Conservation (phyloP, 2,797 vertebrate species). For the Hozukius guyotensis region DNA sequence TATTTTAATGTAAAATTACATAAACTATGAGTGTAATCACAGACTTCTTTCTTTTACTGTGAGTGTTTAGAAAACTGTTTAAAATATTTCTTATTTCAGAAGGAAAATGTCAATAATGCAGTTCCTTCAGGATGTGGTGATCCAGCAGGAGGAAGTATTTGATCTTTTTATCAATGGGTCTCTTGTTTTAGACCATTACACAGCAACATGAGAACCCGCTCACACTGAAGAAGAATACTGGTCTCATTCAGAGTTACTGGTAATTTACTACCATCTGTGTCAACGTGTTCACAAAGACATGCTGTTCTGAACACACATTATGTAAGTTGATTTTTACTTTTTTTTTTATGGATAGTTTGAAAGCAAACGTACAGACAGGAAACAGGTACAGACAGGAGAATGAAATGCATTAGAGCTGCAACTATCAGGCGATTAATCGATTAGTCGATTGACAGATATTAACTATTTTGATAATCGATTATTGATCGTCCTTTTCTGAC, state of each 20-base stretch:
- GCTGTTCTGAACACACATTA: not conserved
- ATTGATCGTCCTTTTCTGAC: not conserved
- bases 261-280: not conserved
- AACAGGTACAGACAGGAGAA: not conserved
- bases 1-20: not conserved
- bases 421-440: not conserved
- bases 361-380: not conserved
- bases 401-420: not conserved
- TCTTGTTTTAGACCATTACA: constrained; percentile 10
- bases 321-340: not conserved
- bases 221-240: constrained; percentile 1
- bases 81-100: not conserved
- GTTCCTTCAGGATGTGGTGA: not conserved
- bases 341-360: not conserved
- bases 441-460: not conserved
- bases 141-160: constrained; percentile 1
- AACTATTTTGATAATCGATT: not conserved
- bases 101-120: not conserved
- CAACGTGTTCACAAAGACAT: not conserved
- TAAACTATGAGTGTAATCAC: not conserved
- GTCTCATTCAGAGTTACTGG: constrained; percentile 11
- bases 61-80: not conserved
- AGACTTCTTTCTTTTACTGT: not conserved
- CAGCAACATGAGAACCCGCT: not conserved
- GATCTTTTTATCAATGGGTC: constrained; percentile 18